Evolutionary conservation across 2,888 invertebrate species (phyloP).

Genomic region (Chironomus riparius): DNA sequence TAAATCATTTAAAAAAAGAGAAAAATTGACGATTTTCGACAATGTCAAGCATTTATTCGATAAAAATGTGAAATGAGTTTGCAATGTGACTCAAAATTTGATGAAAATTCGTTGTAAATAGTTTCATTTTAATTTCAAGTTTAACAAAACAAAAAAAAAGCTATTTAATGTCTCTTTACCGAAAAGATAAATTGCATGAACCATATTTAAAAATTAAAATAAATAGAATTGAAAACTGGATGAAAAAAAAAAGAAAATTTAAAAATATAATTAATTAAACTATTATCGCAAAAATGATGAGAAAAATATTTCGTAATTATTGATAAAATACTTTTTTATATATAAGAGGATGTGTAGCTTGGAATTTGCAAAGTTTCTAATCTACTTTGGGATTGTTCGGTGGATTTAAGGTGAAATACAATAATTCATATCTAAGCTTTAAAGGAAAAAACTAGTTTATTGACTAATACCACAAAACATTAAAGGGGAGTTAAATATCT

Average conservation of each 20-base stretch:
- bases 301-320: too few species aligned
- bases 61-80: not conserved
- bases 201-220: not conserved
- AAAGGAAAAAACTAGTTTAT: too few species aligned
- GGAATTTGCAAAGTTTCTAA: too few species aligned
- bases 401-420: too few species aligned
- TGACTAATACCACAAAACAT: too few species aligned
- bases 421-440: too few species aligned
- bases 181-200: not conserved
- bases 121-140: not conserved
- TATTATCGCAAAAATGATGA: too few species aligned
- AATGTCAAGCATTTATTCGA: not conserved
- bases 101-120: not conserved
- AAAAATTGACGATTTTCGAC: not conserved
- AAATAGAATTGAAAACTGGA: not conserved
- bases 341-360: too few species aligned
- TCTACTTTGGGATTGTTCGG: too few species aligned
- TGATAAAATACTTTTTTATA: too few species aligned
- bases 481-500: too few species aligned
- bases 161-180: not conserved
- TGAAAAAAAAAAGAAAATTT: not conserved
- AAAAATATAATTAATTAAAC: too few species aligned
- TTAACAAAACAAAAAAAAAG: not conserved
- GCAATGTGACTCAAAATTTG: not conserved
- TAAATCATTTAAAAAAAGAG: not conserved